A percentile compares a stretch with the other conserved stretches of the same genome.
These are phyloP conservation scores for Caenorhabditis sp. DNA, from an alignment of 2,888 invertebrate genomes.

Conservation along the genomic window DNA sequence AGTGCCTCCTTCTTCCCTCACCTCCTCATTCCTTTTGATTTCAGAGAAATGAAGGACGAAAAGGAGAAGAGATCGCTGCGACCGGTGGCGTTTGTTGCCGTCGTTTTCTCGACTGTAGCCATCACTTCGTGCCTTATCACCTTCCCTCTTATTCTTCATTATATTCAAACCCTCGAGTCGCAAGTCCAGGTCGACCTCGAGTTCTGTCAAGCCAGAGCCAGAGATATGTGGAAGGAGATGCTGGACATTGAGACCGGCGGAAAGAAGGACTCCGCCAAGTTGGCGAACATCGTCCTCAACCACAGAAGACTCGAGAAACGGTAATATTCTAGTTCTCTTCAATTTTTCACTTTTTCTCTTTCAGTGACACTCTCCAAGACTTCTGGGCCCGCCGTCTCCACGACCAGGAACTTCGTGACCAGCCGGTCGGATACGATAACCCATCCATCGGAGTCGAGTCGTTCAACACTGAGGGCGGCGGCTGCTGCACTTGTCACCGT, in stretches of 20 bases:
- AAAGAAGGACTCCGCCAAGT: conserved; percentile 70
- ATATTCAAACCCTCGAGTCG: conserved; percentile 78
- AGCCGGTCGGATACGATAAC: conserved; percentile 70
- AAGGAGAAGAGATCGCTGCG: conserved; percentile 69
- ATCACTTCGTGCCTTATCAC: conserved; percentile 76
- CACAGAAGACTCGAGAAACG: conserved; percentile 67
- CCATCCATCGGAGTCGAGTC: conserved; percentile 60
- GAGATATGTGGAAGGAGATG: conserved; percentile 79
- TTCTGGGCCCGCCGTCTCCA: conserved; percentile 78
- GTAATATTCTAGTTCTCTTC: conserved; percentile 13
- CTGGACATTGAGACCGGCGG: conserved; percentile 77
- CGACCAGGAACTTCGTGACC: conserved; percentile 76
- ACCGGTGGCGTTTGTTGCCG: conserved; percentile 77
- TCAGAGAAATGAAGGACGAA: conserved; percentile 54
- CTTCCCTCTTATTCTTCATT: conserved; percentile 78
- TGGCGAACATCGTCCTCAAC: conserved; percentile 75
- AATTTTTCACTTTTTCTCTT: too few relatives aligned
- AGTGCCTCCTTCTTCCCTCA: too few relatives aligned
- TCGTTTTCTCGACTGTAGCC: conserved; percentile 77
- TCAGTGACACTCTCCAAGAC: conserved; percentile 76
- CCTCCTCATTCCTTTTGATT: too few relatives aligned
- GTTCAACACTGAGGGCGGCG: conserved; percentile 55
- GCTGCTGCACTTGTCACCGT: conserved; percentile 76
- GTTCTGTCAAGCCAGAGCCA: conserved; percentile 78
- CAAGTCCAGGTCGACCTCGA: conserved; percentile 77